phyloP scores from a whole-genome alignment of 2,888 invertebrate genomes.

The Entomobrya proxima region DNA sequence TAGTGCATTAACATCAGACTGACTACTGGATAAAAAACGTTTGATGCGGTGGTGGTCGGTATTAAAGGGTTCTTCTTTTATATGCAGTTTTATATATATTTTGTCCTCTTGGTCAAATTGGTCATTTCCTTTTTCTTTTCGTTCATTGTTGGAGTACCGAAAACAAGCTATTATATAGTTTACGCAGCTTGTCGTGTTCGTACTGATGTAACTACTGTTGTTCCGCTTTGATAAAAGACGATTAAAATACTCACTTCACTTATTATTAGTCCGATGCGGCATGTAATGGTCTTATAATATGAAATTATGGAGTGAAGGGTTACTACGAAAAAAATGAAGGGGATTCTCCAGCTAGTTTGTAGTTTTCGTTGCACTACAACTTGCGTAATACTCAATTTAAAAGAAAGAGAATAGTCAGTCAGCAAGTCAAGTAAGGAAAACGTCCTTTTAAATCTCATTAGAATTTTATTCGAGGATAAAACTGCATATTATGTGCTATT shows the following conservation, averaged over 20 bases:
- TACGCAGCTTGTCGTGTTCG: background rate
- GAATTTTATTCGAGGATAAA: background rate
- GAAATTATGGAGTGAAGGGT: constrained; percentile 45
- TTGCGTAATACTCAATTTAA: background rate
- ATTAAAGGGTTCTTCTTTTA: background rate
- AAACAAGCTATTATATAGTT: constrained; percentile 3
- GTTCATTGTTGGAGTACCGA: background rate
- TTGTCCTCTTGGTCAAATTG: background rate
- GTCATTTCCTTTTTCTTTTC: constrained; percentile 5
- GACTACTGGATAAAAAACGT: constrained; percentile 20
- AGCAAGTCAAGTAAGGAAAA: background rate
- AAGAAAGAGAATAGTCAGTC: background rate
- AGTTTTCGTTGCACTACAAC: background rate
- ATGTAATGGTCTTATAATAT: constrained; percentile 51
- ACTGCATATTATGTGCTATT: background rate
- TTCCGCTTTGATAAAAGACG: constrained; percentile 48
- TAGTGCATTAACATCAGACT: constrained; percentile 1
- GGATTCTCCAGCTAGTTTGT: background rate
- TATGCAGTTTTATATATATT: background rate
- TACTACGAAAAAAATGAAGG: constrained; percentile 1
- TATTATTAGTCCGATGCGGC: constrained; percentile 31
- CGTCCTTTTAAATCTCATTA: constrained; percentile 50
- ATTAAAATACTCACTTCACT: constrained; percentile 31
- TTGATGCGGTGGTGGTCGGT: background rate
- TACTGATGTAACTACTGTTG: constrained; percentile 3